Base-by-base conservation (phyloP, 2,113 vertebrate species). In the Dromiciops gliroides region DNA sequence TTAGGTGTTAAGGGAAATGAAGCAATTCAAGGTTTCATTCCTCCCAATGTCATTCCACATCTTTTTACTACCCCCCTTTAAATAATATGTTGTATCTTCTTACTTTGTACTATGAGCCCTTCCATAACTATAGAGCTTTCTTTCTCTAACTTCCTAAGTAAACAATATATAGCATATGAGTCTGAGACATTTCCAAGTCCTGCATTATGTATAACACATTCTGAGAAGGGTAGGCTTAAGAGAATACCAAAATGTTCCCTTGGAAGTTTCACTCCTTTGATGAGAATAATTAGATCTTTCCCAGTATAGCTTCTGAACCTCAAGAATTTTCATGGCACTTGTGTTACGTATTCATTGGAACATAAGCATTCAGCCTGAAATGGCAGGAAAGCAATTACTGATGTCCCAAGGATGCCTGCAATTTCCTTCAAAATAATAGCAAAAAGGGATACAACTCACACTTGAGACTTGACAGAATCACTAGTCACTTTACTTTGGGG, bases 251-350 rank as follows among this genome's bases (percentile, higher is more conserved):
- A 52, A 22, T 89, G 0, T 89, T 90, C 89, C 92, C 23, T 23
- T 53, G 11, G 24, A 44, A 48, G 28, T 3, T 49, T 6, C 6
- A 90, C 94, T 50, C 49, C 48, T 94, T 94, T 89, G n/a, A 60
- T 91, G 6, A 75, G 31, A 75, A 75, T 75, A 75, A 75, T 75
- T n/a, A 93, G 89, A 92, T 89, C 47, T 89, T 56, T 0, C 16
- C 88, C 3, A 91, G 9, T 8, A 89, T 7, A 92, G 14, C 25
- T 28, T 89, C 8, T 91, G 92, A 94, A 95, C 91, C 25, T 48
- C 5, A 50, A 94, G 60, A 52, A 92, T 94, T 94, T 94, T 23
- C 53, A 91, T 48, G 53, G 16, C 6, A 48, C 60, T 94, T 91
- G 31, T 95, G 28, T 89, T 53, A 47, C 8, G 89, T 60, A 75